Percentiles rank a stretch among this genome's conserved stretches.
phyloP scores from a whole-genome alignment of 2,113 vertebrate species.

The Corydoras sp. region DNA sequence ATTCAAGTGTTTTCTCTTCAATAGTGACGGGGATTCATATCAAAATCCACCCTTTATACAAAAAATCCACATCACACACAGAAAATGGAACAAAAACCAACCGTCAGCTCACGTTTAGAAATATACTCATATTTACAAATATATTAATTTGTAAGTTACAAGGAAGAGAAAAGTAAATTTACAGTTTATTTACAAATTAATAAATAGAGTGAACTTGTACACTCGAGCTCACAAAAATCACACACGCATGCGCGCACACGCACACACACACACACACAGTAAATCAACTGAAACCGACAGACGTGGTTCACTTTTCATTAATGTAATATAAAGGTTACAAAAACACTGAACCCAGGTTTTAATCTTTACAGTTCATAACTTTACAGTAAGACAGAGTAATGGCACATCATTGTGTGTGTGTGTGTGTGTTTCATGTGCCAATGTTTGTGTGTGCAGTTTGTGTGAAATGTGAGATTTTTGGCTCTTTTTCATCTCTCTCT shows the following conservation, averaged over 20 bases:
- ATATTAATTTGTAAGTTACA: slow-evolving; percentile 52
- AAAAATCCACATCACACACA: slow-evolving; percentile 24
- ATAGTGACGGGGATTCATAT: slow-evolving; percentile 16
- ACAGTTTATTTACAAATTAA: slow-evolving; percentile 52
- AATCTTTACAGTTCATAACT: slow-evolving; percentile 20
- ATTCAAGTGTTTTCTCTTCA: slow-evolving; percentile 23
- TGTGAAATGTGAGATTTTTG: slow-evolving; percentile 39
- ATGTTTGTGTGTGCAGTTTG: slow-evolving; percentile 24
- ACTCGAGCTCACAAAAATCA: slow-evolving; percentile 15
- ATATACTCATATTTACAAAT: slow-evolving; percentile 50
- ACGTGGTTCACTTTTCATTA: slow-evolving; percentile 42
- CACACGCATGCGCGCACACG: no score
- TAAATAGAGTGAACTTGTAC: slow-evolving; percentile 39
- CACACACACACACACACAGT: slow-evolving; percentile 13
- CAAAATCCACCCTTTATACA: slow-evolving; percentile 30
- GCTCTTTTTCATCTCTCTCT: slow-evolving; percentile 34
- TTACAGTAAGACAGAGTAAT: slow-evolving; percentile 37
- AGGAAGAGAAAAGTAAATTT: slow-evolving; percentile 47
- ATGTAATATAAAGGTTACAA: slow-evolving; percentile 48
- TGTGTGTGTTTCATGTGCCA: slow-evolving; percentile 21
- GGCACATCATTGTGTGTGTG: slow-evolving; percentile 31
- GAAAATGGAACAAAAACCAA: slow-evolving; percentile 33
- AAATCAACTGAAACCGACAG: slow-evolving; percentile 26
- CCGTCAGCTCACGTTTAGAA: slow-evolving; percentile 17
- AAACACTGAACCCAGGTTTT: slow-evolving; percentile 44